These are phyloP conservation scores for Cordilura impudica DNA, from an alignment of 2,888 invertebrate species.

Conservation along the genomic window DNA sequence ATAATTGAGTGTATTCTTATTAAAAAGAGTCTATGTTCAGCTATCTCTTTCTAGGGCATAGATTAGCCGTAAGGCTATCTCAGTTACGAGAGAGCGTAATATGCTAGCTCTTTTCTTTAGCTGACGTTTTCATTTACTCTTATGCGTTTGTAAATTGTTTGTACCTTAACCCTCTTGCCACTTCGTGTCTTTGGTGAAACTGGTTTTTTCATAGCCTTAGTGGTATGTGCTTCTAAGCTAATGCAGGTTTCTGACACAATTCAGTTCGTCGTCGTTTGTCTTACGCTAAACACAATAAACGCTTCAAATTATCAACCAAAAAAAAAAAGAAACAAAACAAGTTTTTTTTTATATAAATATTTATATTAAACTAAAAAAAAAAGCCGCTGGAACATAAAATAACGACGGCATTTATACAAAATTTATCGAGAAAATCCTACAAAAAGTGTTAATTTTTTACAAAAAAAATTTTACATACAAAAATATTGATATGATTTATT, in stretches of 20 bases:
- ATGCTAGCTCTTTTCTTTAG: constrained; percentile 43
- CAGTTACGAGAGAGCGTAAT: neutral
- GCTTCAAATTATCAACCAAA: constrained; percentile 37
- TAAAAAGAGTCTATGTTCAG: constrained; percentile 1
- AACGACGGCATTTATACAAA: constrained; percentile 42
- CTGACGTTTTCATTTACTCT: neutral
- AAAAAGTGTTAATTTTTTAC: neutral
- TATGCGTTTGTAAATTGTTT: constrained; percentile 1
- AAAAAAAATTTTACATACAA: constrained; percentile 4
- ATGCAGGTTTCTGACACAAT: constrained; percentile 71
- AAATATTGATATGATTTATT: neutral
- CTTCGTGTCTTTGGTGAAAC: neutral
- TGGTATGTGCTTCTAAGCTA: constrained; percentile 67
- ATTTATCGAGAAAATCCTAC: constrained; percentile 6
- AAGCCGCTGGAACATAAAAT: constrained; percentile 35
- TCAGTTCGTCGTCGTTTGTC: constrained; percentile 78
- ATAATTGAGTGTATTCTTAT: neutral
- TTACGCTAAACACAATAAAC: constrained; percentile 75
- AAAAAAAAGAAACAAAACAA: constrained; percentile 42
- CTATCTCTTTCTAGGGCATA: neutral
- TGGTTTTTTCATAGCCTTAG: constrained; percentile 63
- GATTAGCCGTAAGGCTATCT: neutral
- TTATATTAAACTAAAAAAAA: constrained; percentile 4
- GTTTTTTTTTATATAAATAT: constrained; percentile 40
- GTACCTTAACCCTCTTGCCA: constrained; percentile 37